Evolutionary conservation across 1,140 invertebrate genomes (phyloP).

Genomic region (Drosophila baimaii): DNA sequence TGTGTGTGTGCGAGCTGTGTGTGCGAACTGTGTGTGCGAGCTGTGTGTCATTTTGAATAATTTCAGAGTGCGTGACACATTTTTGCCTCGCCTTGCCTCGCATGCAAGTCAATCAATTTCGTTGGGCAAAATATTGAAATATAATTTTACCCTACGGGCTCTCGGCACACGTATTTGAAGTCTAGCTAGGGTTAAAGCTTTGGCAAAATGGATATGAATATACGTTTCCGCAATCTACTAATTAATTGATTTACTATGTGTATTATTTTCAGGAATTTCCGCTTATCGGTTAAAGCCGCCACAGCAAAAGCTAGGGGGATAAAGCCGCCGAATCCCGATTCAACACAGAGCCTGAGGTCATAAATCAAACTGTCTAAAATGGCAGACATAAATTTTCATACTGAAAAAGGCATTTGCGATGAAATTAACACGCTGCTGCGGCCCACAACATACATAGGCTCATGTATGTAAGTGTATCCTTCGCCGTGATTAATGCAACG

Average conservation of each 20-base stretch:
- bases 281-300: slow-evolving; percentile 17
- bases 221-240: slow-evolving; percentile 5
- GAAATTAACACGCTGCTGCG: slow-evolving; percentile 71
- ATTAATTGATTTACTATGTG: slow-evolving; percentile 31
- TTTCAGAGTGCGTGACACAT: slow-evolving; percentile 61
- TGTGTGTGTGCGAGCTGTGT: slow-evolving; percentile 32
- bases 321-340: slow-evolving; percentile 34
- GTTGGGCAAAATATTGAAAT: slow-evolving; percentile 43
- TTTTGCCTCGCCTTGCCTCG: slow-evolving; percentile 37
- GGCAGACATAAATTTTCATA: slow-evolving; percentile 76
- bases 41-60: slow-evolving; percentile 59
- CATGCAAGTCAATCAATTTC: slow-evolving; percentile 69
- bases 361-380: slow-evolving; percentile 80
- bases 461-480: slow-evolving; percentile 53
- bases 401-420: slow-evolving; percentile 76
- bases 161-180: not conserved
- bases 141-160: slow-evolving; percentile 13
- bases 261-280: slow-evolving; percentile 21
- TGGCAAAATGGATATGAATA: not conserved
- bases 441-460: slow-evolving; percentile 36
- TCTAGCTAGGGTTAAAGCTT: not conserved
- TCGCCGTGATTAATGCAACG: slow-evolving; percentile 74
- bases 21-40: slow-evolving; percentile 14
- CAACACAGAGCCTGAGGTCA: slow-evolving; percentile 41
- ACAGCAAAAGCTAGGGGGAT: not conserved